Evolutionary conservation across 2,888 invertebrate genomes (phyloP), one percentile per base, ranked within the genome.

Genomic region (Lamproptera curius): DNA sequence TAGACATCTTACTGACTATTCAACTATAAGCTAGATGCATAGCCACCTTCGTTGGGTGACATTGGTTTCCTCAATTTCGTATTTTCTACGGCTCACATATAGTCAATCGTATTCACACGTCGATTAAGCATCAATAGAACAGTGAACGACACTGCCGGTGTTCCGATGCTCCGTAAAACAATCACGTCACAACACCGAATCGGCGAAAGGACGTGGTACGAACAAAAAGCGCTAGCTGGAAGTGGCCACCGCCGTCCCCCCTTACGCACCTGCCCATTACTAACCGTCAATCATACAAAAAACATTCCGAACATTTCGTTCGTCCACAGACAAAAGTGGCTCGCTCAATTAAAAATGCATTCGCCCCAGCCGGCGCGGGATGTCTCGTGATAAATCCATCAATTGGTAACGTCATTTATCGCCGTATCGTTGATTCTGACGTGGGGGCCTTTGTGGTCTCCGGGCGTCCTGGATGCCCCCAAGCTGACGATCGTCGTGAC

Each of bases 341-440:
- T 80, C 83, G 81, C 83, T 86, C 85, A 86, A 87, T 87, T 86
- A 87, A 87, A 86, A 86, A 86, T 85, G 83, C 87, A 87, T 87
- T 86, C 86, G 83, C 82, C 84, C 85, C 76, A 76, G 79, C 73
- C 78, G 73, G 68, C 70, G 71, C 78, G 78, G 76, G 81, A 79
- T 71, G 61, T 75, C 81, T 86, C 81, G 85, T 84, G 85, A 84
- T 85, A 84, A 82, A 85, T 85, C 84, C 85, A 86, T 87, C 86
- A 85, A 87, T 86, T 87, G 86, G 86, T 86, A 86, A 84, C 86
- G 86, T 86, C 83, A 86, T 86, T 82, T 85, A 74, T 72, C 70
- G 76, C 75, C 62, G 62, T 63, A 64, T 70, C 63, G 66, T 66
- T 65, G 65, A 70, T 65, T 67, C 73, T 69, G 71, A 72, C 68